phyloP scores from a whole-genome alignment of 2,888 invertebrate genomes.

The Hypomecis atomaria region DNA sequence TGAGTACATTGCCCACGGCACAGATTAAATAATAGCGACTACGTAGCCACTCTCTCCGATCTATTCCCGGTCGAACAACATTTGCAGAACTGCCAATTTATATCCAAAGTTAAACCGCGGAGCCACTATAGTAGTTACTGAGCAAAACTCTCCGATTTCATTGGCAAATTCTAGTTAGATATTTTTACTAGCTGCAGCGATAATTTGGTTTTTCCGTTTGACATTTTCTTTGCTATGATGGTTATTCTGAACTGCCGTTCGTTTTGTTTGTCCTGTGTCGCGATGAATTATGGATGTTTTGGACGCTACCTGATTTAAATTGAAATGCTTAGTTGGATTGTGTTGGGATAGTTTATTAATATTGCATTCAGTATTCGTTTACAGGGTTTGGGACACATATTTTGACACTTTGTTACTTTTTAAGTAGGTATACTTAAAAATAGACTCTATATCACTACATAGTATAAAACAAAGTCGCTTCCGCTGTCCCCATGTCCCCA shows the following conservation, averaged over 20 bases:
- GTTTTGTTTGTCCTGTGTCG: slow-evolving; percentile 21
- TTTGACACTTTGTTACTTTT: too few species aligned
- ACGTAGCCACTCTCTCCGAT: slow-evolving; percentile 18
- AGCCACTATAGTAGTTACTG: not conserved
- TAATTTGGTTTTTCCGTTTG: slow-evolving; percentile 47
- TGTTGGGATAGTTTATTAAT: slow-evolving; percentile 11
- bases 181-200: not conserved
- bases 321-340: slow-evolving; percentile 15
- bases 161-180: not conserved
- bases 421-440: too few species aligned
- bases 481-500: too few species aligned
- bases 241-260: slow-evolving; percentile 17
- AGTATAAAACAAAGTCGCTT: too few species aligned
- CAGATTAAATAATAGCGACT: not conserved
- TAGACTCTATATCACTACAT: too few species aligned
- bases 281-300: slow-evolving; percentile 19
- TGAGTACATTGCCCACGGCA: slow-evolving; percentile 1
- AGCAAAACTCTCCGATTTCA: not conserved
- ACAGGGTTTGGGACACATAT: too few species aligned
- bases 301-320: slow-evolving; percentile 13
- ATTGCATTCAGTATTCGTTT: not conserved
- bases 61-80: slow-evolving; percentile 47
- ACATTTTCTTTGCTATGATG: slow-evolving; percentile 43
- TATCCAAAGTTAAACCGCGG: not conserved
- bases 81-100: slow-evolving; percentile 16